Conservation (phyloP, 2,888 invertebrate species). For the Stenolophus ochropezus region DNA sequence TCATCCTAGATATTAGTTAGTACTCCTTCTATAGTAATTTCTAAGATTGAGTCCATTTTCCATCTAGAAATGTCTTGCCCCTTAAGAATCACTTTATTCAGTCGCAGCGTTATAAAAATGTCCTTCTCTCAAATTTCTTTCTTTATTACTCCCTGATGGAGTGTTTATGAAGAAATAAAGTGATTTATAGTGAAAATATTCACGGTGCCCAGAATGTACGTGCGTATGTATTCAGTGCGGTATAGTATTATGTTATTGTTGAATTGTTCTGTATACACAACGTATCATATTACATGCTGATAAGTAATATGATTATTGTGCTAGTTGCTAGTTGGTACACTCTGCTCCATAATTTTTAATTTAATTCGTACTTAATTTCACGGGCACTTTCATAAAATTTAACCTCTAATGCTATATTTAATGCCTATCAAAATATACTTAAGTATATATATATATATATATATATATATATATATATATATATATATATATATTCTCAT, state of each 20-base stretch:
- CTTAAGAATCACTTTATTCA: too few species aligned
- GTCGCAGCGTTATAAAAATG: background rate
- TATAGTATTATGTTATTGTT: background rate
- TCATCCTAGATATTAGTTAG: too few species aligned
- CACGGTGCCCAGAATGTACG: background rate
- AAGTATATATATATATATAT: too few species aligned
- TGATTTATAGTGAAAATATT: background rate
- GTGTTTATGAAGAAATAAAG: background rate
- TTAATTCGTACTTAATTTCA: background rate
- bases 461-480: too few species aligned
- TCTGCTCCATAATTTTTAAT: background rate
- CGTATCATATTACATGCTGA: slow-evolving; percentile 27
- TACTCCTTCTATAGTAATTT: too few species aligned
- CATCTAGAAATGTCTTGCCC: too few species aligned
- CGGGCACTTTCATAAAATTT: too few species aligned
- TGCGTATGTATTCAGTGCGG: background rate
- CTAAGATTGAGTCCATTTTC: too few species aligned
- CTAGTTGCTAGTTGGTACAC: slow-evolving; percentile 21
- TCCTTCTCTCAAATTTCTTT: background rate
- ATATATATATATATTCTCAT: too few species aligned
- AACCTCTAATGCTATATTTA: background rate
- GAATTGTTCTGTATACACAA: slow-evolving; percentile 29
- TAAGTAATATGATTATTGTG: slow-evolving; percentile 45
- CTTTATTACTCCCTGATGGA: background rate
- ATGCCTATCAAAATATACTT: background rate